Evolutionary conservation across 2,888 invertebrate genomes (phyloP).

Genomic region (Spodoptera picta): DNA sequence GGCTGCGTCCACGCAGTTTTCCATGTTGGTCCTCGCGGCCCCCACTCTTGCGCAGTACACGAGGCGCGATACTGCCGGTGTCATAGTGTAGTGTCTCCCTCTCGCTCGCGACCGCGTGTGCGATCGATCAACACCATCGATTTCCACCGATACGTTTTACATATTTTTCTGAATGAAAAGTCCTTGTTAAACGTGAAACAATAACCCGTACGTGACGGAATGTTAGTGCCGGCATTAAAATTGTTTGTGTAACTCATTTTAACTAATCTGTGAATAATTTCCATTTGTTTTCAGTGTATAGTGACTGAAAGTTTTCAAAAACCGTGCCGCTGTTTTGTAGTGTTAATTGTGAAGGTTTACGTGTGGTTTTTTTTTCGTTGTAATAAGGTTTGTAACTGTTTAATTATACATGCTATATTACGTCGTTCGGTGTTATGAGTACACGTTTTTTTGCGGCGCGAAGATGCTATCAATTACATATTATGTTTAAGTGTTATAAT

Average conservation of each 20-base stretch:
- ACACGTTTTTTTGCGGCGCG: slow-evolving; percentile 36
- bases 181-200: slow-evolving; percentile 65
- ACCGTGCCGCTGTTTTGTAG: slow-evolving; percentile 44
- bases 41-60: slow-evolving; percentile 74
- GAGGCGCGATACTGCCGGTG: slow-evolving; percentile 55
- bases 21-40: slow-evolving; percentile 77
- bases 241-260: slow-evolving; percentile 46
- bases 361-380: slow-evolving; percentile 33
- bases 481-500: slow-evolving; percentile 39
- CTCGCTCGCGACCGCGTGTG: slow-evolving; percentile 75
- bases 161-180: slow-evolving; percentile 86
- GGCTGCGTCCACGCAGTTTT: slow-evolving; percentile 78
- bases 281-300: slow-evolving; percentile 54
- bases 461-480: slow-evolving; percentile 43
- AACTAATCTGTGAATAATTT: slow-evolving; percentile 49
- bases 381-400: slow-evolving; percentile 52
- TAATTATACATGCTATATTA: slow-evolving; percentile 42
- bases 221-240: slow-evolving; percentile 51
- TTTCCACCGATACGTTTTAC: slow-evolving; percentile 74
- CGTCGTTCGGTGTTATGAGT: slow-evolving; percentile 23
- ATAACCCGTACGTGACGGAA: slow-evolving; percentile 43
- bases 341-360: slow-evolving; percentile 49
- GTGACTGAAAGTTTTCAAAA: slow-evolving; percentile 56
- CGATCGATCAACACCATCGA: slow-evolving; percentile 74
- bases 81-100: slow-evolving; percentile 76